These are phyloP conservation scores for Temnothorax longispinosus DNA, from an alignment of 1,140 invertebrate species.

Conservation along the genomic window DNA sequence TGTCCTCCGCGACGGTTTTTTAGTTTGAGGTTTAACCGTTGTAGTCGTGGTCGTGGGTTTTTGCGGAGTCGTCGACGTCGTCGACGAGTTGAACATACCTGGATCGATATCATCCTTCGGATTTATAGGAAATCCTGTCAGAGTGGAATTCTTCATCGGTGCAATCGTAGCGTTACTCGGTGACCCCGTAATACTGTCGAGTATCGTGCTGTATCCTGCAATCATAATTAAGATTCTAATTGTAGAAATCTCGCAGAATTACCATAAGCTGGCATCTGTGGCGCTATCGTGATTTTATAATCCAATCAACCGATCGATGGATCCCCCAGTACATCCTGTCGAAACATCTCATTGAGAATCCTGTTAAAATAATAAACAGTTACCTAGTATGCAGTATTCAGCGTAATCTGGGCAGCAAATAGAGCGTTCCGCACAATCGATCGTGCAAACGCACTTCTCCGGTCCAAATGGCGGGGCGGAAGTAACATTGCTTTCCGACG, in stretches of 20 bases:
- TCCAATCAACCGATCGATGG: not conserved
- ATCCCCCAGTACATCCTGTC: not conserved
- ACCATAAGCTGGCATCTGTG: not conserved
- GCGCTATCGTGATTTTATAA: not conserved
- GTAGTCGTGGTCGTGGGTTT: conserved; percentile 48
- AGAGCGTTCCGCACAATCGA: conserved; percentile 82
- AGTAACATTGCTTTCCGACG: conserved; percentile 20
- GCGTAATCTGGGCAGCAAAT: conserved; percentile 85
- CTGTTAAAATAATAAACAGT: conserved; percentile 26
- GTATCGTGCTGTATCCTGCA: not conserved
- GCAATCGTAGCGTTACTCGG: conserved; percentile 16
- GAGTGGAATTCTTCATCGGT: conserved; percentile 1
- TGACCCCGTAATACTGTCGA: not conserved
- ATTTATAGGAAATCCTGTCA: conserved; percentile 74
- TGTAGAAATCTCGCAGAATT: not conserved
- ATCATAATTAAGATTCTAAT: not conserved
- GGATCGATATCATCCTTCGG: conserved; percentile 81
- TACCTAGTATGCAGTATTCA: conserved; percentile 83
- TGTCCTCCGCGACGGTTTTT: not conserved
- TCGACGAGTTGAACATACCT: conserved; percentile 46
- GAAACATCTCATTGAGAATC: not conserved
- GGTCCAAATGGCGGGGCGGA: conserved; percentile 53
- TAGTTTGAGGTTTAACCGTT: conserved; percentile 29
- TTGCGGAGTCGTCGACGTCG: conserved; percentile 30
- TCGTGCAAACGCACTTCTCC: conserved; percentile 82